Base-by-base conservation (phyloP, 2,888 invertebrate genomes). In the Catocala fraxini region DNA sequence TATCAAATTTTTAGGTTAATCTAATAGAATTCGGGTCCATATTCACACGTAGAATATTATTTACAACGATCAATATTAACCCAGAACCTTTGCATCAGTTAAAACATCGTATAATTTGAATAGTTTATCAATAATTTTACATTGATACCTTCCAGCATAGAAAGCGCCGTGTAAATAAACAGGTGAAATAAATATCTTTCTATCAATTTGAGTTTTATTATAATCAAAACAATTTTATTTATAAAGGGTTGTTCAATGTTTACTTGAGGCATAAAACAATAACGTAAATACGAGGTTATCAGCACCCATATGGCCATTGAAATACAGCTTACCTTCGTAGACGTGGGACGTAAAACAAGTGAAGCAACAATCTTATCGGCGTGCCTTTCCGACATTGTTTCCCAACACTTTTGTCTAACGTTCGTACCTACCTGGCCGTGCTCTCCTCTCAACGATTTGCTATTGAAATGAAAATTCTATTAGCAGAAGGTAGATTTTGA, bases 401-500 rank as follows among this genome's bases (percentile, higher is more conserved):
- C 67, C 63, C 13, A 60, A 67, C 56, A 66, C 70, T 75, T 68
- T 75, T 73, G 73, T 75, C 62, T 68, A 48, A 56, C 65, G 65
- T 76, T 74, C 70, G 39, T 39, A 61, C 68, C 63, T 58, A 48
- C 42, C 51, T 56, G 68, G 53, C 56, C 66, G 25, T 25, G 25
- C 25, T 25, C 62, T 73, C 51, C 59, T 52, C 69, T 70, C 81
- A 77, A 75, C 80, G 79, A 83, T 82, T 82, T 79, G 78, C 81
- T 81, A 81, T 81, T 77, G 85, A 83, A 85, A 86, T 86, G 82
- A 87, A 88, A 89, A 86, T 88, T 88, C 82, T 86, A 87, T 88
- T 88, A 84, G 80, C 79, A 65, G 65, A 69, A 77, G 75, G 70
- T 79, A 63, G 70, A 74, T 70, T 66, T 76, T 74, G 79, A 81